Evolutionary conservation across 2,888 invertebrate genomes (phyloP).

Genomic region (Drosophila buzzatii): DNA sequence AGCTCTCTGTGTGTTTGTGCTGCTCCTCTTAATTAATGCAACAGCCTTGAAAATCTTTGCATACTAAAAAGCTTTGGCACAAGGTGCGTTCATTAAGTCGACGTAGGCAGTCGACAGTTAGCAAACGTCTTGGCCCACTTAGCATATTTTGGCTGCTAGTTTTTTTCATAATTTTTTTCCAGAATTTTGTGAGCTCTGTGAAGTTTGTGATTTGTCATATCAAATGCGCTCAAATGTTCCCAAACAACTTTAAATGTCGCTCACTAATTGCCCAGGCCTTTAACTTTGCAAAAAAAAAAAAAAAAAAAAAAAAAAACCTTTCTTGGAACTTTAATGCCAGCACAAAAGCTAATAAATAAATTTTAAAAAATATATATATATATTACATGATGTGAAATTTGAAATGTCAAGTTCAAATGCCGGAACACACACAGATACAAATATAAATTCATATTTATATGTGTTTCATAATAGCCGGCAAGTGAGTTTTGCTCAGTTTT

Average conservation of each 20-base stretch:
- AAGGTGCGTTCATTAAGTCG: conserved; percentile 69
- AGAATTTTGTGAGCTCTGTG: conserved; percentile 12
- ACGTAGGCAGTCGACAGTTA: conserved; percentile 27
- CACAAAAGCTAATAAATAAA: background rate
- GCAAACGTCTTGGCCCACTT: conserved; percentile 34
- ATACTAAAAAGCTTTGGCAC: conserved; percentile 64
- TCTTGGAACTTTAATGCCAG: conserved; percentile 5
- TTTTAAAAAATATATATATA: background rate
- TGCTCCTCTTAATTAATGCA: conserved; percentile 65
- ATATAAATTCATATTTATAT: background rate
- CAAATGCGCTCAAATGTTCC: conserved; percentile 22
- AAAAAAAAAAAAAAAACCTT: background rate
- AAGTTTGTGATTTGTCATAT: conserved; percentile 68
- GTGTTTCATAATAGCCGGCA: background rate
- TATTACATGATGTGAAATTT: conserved; percentile 10
- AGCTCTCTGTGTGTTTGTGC: conserved; percentile 15
- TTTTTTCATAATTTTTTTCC: conserved; percentile 24
- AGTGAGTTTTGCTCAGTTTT: background rate
- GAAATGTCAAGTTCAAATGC: conserved; percentile 24
- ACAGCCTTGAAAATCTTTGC: conserved; percentile 69
- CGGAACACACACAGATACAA: background rate
- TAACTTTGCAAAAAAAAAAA: conserved; percentile 30
- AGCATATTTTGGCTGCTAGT: conserved; percentile 50
- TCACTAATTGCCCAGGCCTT: conserved; percentile 68
- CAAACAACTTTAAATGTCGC: conserved; percentile 19